Evolutionary conservation across 2,113 vertebrate species (phyloP), one percentile per base, ranked within the genome.

Genomic region (Sylvilagus bachmani): DNA sequence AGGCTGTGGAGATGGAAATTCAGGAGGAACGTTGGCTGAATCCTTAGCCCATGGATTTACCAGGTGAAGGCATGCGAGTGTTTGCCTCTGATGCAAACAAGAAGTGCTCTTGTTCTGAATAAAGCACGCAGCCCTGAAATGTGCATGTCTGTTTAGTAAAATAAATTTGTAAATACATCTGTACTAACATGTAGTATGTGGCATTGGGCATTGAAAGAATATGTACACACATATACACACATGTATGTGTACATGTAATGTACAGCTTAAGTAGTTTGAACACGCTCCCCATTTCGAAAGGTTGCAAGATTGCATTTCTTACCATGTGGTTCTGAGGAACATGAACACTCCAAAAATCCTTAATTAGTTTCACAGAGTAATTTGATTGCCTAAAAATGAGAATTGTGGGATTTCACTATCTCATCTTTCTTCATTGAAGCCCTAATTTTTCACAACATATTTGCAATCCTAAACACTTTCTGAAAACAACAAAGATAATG

Each of bases 381-480:
- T 84, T 91, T 95, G 88, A 95, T 92, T 82, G 87, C 81, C 82
- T 85, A 92, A 81, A 95, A 95, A 96, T 84, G 86, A 97, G 92
- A 64, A 90, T 27, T 77, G 91, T 92, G 86, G 89, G 83, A 73
- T 95, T 97, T 96, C 91, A 83, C 33, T 1, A 3, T 86, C 86
- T 89, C 80, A 22, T 96, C 70, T 93, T 94, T 93, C 87, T 91
- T 96, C 61, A 95, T 86, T 93, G 97, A 86, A 91, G 81, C 93
- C 71, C 70, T 81, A 8, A 89, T 92, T 89, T 94, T 86, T 94
- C 78, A 89, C 70, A 83, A 94, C 22, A 8, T 89, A 79, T 94
- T 91, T 94, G 58, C 6, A 0, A 70, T 73, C 67, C 89, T 80
- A 86, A 84, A 95, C n/a, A 93, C 53, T 91, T 90, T 95, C 86